These are phyloP conservation scores for Choristoneura fumiferana DNA, from an alignment of 1,140 invertebrate genomes.

Conservation along the genomic window DNA sequence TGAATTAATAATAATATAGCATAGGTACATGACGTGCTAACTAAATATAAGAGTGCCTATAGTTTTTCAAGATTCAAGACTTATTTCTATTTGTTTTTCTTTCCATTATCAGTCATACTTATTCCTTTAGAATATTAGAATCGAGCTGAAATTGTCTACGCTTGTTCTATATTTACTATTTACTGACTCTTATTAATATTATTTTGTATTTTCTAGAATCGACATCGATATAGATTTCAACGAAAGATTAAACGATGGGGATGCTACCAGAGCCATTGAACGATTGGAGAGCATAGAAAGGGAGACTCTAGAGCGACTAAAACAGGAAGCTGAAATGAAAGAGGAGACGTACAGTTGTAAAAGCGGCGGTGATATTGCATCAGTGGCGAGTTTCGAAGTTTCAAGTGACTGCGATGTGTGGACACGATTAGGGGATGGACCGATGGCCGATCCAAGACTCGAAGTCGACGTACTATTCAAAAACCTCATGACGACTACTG, in stretches of 20 bases:
- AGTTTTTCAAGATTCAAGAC: too few species aligned
- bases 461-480: constrained; percentile 26
- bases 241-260: constrained; percentile 41
- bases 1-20: too few species aligned
- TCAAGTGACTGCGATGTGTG: constrained; percentile 27
- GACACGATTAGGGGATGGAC: constrained; percentile 13
- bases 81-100: too few species aligned
- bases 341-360: not conserved
- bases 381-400: not conserved
- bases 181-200: too few species aligned
- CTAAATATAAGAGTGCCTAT: too few species aligned
- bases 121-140: too few species aligned
- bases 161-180: too few species aligned
- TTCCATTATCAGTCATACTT: too few species aligned
- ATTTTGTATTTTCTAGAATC: constrained; percentile 41
- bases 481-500: constrained; percentile 12
- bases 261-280: constrained; percentile 50
- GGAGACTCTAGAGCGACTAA: constrained; percentile 52
- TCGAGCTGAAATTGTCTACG: too few species aligned
- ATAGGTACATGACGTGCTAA: too few species aligned
- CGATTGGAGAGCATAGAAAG: constrained; percentile 62
- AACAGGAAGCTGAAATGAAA: constrained; percentile 20
- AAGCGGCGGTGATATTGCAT: not conserved
- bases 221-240: constrained; percentile 63
- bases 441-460: not conserved